A percentile compares a stretch with the other conserved stretches of the same genome.
Conservation (phyloP, 92 coral and sea anemone species). For the Isaurus tuberculatus region DNA sequence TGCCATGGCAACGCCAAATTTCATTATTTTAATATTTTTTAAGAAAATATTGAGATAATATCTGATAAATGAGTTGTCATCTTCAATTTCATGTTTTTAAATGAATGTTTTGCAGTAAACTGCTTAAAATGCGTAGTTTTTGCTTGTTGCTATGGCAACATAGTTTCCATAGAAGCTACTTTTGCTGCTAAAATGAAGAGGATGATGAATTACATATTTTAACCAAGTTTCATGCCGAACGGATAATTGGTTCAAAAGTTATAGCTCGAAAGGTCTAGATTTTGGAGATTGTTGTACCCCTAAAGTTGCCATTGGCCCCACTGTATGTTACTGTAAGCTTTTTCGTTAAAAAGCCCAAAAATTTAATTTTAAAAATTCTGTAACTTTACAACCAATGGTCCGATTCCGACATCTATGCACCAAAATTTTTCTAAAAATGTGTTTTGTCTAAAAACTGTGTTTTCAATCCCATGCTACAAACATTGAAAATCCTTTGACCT, state of each 20-base stretch:
- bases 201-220: slow-evolving; percentile 4
- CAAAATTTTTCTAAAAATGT: slow-evolving; percentile 5
- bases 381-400: slow-evolving; percentile 28
- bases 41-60: neutral
- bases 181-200: neutral
- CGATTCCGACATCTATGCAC: slow-evolving; percentile 7
- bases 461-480: slow-evolving; percentile 8
- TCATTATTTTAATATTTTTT: neutral
- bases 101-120: neutral
- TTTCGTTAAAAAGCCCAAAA: slow-evolving; percentile 8
- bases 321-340: slow-evolving; percentile 1
- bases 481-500: slow-evolving; percentile 18
- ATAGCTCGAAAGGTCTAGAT: neutral
- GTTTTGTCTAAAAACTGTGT: neutral
- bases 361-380: neutral
- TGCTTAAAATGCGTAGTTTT: slow-evolving; percentile 13
- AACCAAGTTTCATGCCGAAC: slow-evolving; percentile 19
- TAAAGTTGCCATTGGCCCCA: slow-evolving; percentile 24
- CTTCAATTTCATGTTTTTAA: slow-evolving; percentile 7
- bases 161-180: slow-evolving; percentile 10
- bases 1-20: slow-evolving; percentile 9
- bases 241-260: slow-evolving; percentile 16
- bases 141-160: slow-evolving; percentile 23
- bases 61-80: neutral
- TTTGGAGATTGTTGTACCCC: slow-evolving; percentile 19